A percentile compares a stretch with the other conserved stretches of the same genome.
Evolutionary conservation across 2,888 invertebrate species (phyloP).

Genomic region (Emmelina monodactyla): DNA sequence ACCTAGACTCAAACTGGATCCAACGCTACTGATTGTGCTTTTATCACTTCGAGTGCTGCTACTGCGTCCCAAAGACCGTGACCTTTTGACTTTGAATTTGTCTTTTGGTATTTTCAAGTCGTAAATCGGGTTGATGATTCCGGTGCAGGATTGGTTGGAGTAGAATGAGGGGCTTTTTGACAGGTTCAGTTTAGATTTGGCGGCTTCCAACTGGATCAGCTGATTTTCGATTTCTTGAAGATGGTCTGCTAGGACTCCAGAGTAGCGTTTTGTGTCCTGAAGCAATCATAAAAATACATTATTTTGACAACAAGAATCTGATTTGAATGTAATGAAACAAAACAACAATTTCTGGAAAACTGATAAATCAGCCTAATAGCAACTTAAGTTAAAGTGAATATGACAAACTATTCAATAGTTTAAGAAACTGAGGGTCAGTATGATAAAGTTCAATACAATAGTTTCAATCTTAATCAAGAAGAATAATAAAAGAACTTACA

Average conservation of each 20-base stretch:
- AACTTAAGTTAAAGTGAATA: no score
- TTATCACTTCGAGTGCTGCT: constrained; percentile 33
- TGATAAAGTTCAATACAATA: no score
- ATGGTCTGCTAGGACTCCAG: constrained; percentile 32
- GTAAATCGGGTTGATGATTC: constrained; percentile 51
- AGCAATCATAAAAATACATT: no score
- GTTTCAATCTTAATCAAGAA: no score
- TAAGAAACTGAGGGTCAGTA: no score
- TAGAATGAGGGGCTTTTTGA: constrained; percentile 8
- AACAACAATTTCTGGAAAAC: no score
- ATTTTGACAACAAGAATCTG: no score
- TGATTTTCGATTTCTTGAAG: constrained; percentile 24
- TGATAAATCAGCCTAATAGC: no score
- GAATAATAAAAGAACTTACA: no score
- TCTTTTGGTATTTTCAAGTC: constrained; percentile 47
- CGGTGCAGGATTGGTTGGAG: constrained; percentile 29
- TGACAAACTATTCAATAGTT: no score
- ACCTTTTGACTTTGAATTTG: constrained; percentile 44
- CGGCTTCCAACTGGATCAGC: constrained; percentile 20
- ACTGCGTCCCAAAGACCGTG: constrained; percentile 45
- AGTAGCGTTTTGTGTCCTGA: constrained; percentile 28
- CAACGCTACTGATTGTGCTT: constrained; percentile 25
- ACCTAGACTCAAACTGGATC: constrained; percentile 41
- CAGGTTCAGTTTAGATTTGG: constrained; percentile 17
- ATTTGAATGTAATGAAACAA: no score